Percentiles rank a stretch among this genome's conserved stretches.
Evolutionary conservation across 2,888 invertebrate genomes (phyloP).

Genomic region (Podabrus alpinus): DNA sequence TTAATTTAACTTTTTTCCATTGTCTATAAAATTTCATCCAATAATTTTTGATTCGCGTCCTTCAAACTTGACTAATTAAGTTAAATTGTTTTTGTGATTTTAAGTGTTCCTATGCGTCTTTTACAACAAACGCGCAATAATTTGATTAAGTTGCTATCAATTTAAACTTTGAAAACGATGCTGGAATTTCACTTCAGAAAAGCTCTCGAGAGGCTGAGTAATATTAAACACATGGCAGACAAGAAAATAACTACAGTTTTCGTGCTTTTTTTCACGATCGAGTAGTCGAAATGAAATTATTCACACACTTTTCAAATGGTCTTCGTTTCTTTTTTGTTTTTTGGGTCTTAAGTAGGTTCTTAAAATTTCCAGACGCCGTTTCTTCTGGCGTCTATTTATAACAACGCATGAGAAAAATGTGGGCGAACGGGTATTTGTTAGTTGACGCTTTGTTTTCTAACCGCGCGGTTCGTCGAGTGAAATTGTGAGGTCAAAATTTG

Average conservation of each 20-base stretch:
- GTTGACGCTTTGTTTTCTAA: background rate
- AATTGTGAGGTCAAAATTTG: background rate
- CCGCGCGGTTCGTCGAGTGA: background rate
- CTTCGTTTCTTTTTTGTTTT: background rate
- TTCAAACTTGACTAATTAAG: background rate
- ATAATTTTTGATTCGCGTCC: background rate
- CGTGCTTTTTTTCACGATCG: background rate
- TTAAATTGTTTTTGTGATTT: background rate
- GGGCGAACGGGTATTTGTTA: background rate
- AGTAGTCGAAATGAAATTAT: background rate
- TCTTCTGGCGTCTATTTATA: background rate
- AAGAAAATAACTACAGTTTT: background rate
- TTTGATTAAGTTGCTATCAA: background rate
- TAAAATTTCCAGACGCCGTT: background rate
- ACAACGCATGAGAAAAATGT: background rate
- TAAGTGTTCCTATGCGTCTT: background rate
- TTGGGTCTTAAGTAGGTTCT: background rate
- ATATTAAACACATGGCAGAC: conserved; percentile 12
- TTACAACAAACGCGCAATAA: background rate
- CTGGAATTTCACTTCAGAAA: conserved; percentile 8
- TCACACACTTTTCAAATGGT: background rate
- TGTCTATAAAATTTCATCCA: background rate
- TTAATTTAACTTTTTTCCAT: background rate
- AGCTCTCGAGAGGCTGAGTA: conserved; percentile 6
- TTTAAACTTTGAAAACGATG: background rate